Conservation (phyloP, 37 sponge, comb jelly and placozoan species). For the Spongilla lacustris region DNA sequence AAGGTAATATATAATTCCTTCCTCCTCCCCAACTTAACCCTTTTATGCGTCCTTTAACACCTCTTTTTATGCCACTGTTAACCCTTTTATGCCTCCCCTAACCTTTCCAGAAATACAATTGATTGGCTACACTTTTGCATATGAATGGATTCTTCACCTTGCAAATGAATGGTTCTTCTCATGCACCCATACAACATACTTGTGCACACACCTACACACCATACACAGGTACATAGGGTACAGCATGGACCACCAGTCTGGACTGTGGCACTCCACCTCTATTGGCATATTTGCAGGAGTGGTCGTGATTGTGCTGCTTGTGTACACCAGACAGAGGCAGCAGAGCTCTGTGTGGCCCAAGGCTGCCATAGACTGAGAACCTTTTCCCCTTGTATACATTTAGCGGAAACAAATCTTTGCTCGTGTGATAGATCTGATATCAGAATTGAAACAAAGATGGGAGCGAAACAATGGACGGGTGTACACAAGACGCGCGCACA, state of each 20-base stretch:
- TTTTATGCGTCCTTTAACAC: too few species aligned
- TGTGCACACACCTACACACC: constrained; percentile 17
- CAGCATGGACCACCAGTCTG: constrained; percentile 47
- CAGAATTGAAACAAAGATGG: background rate
- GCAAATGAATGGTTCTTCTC: too few species aligned
- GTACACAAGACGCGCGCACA: background rate
- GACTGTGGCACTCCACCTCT: constrained; percentile 67
- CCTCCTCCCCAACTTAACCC: too few species aligned
- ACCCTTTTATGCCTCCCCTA: too few species aligned
- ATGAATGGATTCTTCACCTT: too few species aligned
- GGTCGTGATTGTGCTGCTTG: constrained; percentile 55
- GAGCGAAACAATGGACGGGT: background rate
- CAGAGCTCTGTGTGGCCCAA: background rate
- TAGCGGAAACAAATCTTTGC: background rate
- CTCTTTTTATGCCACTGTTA: too few species aligned
- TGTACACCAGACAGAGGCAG: constrained; percentile 65
- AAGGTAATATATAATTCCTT: constrained; percentile 2
- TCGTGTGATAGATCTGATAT: background rate
- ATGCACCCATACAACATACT: background rate
- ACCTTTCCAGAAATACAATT: too few species aligned
- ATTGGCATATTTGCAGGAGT: constrained; percentile 69
- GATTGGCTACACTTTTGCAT: too few species aligned
- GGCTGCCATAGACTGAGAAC: background rate
- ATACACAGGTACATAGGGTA: constrained; percentile 67
- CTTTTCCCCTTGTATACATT: background rate